Base-by-base conservation (phyloP, 2,888 invertebrate species). In the Chydorus sphaericus region DNA sequence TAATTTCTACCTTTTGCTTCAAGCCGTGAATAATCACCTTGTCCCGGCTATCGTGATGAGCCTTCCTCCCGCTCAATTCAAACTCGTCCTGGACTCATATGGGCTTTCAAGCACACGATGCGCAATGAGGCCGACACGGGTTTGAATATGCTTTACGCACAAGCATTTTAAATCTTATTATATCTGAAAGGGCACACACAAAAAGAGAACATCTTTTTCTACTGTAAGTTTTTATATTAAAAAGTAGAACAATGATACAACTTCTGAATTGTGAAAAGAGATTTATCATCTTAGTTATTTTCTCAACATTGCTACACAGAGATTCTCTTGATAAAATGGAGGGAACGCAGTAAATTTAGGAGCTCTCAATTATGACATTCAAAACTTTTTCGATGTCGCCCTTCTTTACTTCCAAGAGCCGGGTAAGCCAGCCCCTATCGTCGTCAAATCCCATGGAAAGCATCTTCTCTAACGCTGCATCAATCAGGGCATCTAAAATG, bases 71-170 rank as follows among this genome's bases (percentile, higher is more conserved):
- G 85, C 89, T 60, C 94, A 97, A 74, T 96, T 98, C 71, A 94
- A 94, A 70, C 77, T 97, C 66, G 93, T 99, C 59, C 78, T 99
- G 66, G 97, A 99, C 75, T 94, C 64, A 94, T 98, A 65, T 98
- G 98, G 98, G 97, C 96, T 62, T 96, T 98, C 73, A 98, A 98
- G 71, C 98, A 98, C 70, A 96, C 96, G 36, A 97, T 98, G 97
- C 80, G 98, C 65, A 96, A 97, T 73, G 97, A 98, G 16, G 96
- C 97, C 7, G 97, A 98, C 68, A 96, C 90, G 58, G 93, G 93
- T 54, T 75, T 88, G 10, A 51, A 48, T 23, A 54, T 57, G 30
- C 48, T 36, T 14, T 84, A 83, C n/a, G n/a, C n/a, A n/a, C n/a
- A n/a, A n/a, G n/a, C n/a, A n/a, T n/a, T n/a, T n/a, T n/a, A n/a